These are phyloP conservation scores for Tribolium madens DNA, from an alignment of 1,140 invertebrate species.

Conservation along the genomic window DNA sequence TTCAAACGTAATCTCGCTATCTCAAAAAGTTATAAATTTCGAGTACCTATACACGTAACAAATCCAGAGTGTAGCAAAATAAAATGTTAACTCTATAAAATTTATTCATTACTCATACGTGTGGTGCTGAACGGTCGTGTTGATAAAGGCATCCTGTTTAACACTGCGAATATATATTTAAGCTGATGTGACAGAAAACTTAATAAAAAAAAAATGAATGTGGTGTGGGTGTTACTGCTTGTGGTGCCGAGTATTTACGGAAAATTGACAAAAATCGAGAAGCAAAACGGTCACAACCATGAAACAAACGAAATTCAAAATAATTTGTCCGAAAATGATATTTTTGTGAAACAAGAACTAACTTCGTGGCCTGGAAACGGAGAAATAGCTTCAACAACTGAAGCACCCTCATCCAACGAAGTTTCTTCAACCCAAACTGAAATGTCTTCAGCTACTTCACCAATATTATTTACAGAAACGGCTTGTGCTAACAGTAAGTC, in stretches of 20 bases:
- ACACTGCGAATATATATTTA: constrained; percentile 1
- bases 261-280: background rate
- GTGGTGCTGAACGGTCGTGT: constrained; percentile 18
- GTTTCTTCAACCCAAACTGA: no score
- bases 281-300: background rate
- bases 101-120: constrained; percentile 28
- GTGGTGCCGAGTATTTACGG: background rate
- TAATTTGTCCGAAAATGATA: no score
- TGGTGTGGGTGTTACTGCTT: constrained; percentile 3
- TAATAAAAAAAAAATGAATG: constrained; percentile 12
- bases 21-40: background rate
- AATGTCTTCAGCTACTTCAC: no score
- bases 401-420: no score
- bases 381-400: no score
- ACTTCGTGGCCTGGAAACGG: no score
- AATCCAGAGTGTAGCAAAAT: background rate
- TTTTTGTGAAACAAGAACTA: no score
- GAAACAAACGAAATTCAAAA: no score
- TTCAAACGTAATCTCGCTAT: background rate
- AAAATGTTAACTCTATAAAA: constrained; percentile 11
- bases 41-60: background rate
- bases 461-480: no score
- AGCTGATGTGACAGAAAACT: constrained; percentile 26
- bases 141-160: constrained; percentile 36
- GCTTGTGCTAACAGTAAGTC: no score